Evolutionary conservation across 2,888 invertebrate genomes (phyloP).

Genomic region (Podotricha telesiphe): DNA sequence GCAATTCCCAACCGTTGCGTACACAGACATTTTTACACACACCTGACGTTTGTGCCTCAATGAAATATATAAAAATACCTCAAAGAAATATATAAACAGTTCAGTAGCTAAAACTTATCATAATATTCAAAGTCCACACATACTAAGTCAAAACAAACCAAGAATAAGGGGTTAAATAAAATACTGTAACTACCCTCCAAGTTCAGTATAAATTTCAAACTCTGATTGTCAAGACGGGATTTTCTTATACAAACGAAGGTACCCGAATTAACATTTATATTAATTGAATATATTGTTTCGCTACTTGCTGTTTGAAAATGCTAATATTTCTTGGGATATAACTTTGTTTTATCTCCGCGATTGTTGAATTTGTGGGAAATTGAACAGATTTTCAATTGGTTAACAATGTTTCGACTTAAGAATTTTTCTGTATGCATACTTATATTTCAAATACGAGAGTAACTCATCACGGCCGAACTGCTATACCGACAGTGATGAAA

Average conservation of each 20-base stretch:
- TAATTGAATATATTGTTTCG: conserved; percentile 63
- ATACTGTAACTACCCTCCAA: conserved; percentile 31
- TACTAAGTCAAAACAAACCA: not conserved
- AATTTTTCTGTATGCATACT: not conserved
- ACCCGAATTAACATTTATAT: conserved; percentile 60
- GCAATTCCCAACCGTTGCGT: no score
- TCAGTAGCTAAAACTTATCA: not conserved
- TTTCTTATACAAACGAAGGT: conserved; percentile 45
- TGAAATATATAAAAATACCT: no score
- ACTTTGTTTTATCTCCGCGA: conserved; percentile 30
- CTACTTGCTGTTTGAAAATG: conserved; percentile 47
- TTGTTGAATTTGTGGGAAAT: conserved; percentile 20
- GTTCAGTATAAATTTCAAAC: conserved; percentile 41
- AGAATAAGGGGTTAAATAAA: conserved; percentile 22
- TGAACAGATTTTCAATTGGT: not conserved
- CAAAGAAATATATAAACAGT: no score
- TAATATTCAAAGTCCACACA: not conserved
- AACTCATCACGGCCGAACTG: no score
- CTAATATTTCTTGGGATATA: conserved; percentile 38
- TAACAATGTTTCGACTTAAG: not conserved
- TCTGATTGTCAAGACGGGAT: conserved; percentile 41
- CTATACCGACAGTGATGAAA: no score
- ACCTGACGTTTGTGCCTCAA: no score
- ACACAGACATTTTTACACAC: no score
- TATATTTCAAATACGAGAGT: no score